phyloP scores from a whole-genome alignment of 2,888 invertebrate species.

The Brachypterus glaber region DNA sequence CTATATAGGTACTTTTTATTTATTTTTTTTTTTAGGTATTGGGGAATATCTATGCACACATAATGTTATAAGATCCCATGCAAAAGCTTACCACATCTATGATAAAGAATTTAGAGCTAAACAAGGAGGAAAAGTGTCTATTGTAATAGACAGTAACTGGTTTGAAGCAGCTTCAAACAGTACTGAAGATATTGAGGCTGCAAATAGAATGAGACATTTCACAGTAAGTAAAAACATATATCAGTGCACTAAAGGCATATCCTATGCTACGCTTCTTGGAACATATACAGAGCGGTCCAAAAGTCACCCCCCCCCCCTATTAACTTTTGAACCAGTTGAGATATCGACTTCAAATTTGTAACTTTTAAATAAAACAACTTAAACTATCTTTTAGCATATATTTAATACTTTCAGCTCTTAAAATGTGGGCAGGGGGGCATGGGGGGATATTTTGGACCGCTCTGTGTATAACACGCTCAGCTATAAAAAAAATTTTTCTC shows the following conservation, averaged over 20 bases:
- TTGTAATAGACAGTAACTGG: constrained; percentile 54
- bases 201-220: constrained; percentile 46
- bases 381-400: too few species aligned
- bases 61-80: constrained; percentile 56
- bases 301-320: too few species aligned
- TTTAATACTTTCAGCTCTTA: too few species aligned
- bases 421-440: too few species aligned
- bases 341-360: too few species aligned
- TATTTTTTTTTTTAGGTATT: constrained; percentile 41
- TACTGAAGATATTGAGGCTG: constrained; percentile 49
- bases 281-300: too few species aligned
- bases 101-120: constrained; percentile 44
- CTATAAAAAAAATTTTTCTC: too few species aligned
- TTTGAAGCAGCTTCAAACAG: constrained; percentile 50
- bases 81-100: constrained; percentile 53
- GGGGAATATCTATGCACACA: constrained; percentile 55
- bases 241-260: background rate
- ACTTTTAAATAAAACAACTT: too few species aligned
- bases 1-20: too few species aligned
- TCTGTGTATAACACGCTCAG: too few species aligned
- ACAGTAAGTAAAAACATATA: constrained; percentile 36
- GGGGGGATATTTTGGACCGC: too few species aligned
- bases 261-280: background rate
- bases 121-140: constrained; percentile 20
- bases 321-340: too few species aligned